Evolutionary conservation across 2,797 vertebrate species (phyloP).

Genomic region (Micrastur ruficollis): DNA sequence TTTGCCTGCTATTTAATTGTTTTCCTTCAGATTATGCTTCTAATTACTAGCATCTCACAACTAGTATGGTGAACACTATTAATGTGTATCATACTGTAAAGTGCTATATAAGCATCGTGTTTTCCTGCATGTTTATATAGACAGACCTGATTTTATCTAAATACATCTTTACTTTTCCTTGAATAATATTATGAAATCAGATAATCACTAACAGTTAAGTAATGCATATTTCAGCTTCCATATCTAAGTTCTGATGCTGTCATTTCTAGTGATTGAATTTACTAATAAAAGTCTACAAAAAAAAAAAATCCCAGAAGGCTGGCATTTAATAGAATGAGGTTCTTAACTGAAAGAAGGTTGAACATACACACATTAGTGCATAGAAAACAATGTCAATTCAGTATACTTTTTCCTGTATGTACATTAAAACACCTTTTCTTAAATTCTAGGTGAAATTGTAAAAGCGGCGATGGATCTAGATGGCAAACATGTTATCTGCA

Average conservation of each 20-base stretch:
- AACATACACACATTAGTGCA: background rate
- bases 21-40: background rate
- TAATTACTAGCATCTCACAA: background rate
- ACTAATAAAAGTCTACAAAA: background rate
- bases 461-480: slow-evolving; percentile 78
- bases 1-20: background rate
- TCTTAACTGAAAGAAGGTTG: background rate
- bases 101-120: background rate
- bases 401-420: background rate
- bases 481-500: slow-evolving; percentile 78
- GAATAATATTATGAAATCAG: background rate
- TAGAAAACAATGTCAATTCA: slow-evolving; percentile 7
- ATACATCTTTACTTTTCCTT: background rate
- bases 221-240: background rate
- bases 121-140: background rate
- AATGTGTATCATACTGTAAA: background rate
- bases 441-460: slow-evolving; percentile 80
- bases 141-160: background rate
- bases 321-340: background rate
- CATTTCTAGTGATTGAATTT: background rate
- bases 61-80: background rate
- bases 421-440: slow-evolving; percentile 34
- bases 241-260: background rate
- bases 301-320: background rate
- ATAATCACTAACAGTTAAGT: background rate